Percentiles rank a stretch among this genome's conserved stretches.
These are phyloP conservation scores for Apodemia zela DNA, from an alignment of 2,888 invertebrate genomes.

Conservation along the genomic window DNA sequence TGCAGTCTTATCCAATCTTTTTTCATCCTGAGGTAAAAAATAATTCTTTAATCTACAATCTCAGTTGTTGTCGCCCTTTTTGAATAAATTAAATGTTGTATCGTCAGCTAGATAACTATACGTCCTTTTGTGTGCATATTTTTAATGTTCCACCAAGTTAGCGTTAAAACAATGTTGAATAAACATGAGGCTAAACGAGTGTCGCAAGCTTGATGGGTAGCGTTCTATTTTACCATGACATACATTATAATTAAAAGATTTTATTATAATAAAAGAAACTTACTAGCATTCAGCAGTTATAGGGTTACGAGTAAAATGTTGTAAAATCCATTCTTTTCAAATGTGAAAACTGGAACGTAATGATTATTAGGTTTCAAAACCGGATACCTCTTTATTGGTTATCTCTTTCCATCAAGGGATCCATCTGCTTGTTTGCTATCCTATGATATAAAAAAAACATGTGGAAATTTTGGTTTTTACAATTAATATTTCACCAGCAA, in stretches of 20 bases:
- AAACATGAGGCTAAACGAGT: slow-evolving; percentile 28
- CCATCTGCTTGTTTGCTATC: too few species aligned
- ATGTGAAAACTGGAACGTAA: too few species aligned
- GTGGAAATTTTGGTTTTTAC: too few species aligned
- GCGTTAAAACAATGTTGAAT: slow-evolving; percentile 28
- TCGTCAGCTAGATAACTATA: slow-evolving; percentile 13
- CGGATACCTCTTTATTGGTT: too few species aligned
- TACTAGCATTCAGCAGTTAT: too few species aligned
- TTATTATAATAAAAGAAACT: neutral
- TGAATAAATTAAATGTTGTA: slow-evolving; percentile 9
- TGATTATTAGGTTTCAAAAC: too few species aligned
- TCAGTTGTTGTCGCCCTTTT: neutral
- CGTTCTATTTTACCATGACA: slow-evolving; percentile 1
- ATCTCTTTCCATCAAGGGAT: too few species aligned
- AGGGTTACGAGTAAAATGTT: too few species aligned
- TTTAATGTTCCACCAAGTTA: slow-evolving; percentile 8
- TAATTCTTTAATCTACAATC: neutral
- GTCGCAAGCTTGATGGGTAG: slow-evolving; percentile 19
- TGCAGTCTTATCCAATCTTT: neutral
- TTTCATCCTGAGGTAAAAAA: neutral
- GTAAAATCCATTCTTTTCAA: too few species aligned
- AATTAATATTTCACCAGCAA: too few species aligned
- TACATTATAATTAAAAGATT: neutral
- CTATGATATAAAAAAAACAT: too few species aligned
- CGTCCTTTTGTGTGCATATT: slow-evolving; percentile 6